phyloP scores from a whole-genome alignment of 1,140 invertebrate species.

The Camponotus pennsylvanicus region DNA sequence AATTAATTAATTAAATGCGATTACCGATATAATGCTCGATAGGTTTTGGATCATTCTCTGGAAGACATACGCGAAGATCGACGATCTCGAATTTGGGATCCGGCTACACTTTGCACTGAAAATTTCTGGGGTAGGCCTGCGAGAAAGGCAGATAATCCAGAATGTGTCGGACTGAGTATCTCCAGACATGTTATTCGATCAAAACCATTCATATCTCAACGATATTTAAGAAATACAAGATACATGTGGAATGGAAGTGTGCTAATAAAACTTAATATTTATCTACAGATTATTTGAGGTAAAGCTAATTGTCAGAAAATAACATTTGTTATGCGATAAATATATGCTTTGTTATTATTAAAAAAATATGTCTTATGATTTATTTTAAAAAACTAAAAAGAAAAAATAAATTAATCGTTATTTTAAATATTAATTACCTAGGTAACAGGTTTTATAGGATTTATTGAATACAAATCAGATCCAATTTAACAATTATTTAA shows the following conservation, averaged over 20 bases:
- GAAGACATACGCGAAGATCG: constrained; percentile 78
- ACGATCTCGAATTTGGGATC: constrained; percentile 85
- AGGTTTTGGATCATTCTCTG: constrained; percentile 83
- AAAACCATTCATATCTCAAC: constrained; percentile 31
- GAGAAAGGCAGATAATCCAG: constrained; percentile 82
- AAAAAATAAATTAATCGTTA: background rate
- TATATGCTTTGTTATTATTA: background rate
- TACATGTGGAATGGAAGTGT: constrained; percentile 83
- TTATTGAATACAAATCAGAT: constrained; percentile 40
- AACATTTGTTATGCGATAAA: background rate
- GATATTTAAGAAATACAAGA: constrained; percentile 32
- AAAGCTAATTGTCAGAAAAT: constrained; percentile 33
- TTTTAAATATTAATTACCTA: constrained; percentile 34
- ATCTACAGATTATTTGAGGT: constrained; percentile 71
- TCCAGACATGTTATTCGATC: constrained; percentile 80
- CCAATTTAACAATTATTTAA: constrained; percentile 13
- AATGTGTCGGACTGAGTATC: constrained; percentile 85
- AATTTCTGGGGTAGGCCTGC: constrained; percentile 85
- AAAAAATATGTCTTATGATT: background rate
- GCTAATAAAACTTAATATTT: constrained; percentile 84
- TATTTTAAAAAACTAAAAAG: background rate
- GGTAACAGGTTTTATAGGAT: constrained; percentile 43
- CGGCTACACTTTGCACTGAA: constrained; percentile 83
- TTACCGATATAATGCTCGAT: background rate
- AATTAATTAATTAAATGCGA: constrained; percentile 11